Conservation (phyloP, 2,888 invertebrate genomes). For the Metopia argyrocephala region DNA sequence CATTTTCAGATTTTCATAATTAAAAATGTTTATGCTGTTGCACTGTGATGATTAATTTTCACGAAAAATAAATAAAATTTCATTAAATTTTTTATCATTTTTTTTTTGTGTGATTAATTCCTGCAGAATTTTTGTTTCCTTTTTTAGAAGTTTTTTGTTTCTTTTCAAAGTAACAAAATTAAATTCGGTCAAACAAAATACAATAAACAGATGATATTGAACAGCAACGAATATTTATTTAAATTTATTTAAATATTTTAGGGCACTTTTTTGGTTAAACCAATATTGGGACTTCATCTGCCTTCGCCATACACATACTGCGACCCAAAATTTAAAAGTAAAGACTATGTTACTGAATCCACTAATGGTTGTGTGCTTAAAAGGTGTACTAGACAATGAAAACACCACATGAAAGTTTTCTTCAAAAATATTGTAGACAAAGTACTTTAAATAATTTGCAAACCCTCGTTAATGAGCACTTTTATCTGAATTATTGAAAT, state of each 20-base stretch:
- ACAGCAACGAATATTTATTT: not conserved
- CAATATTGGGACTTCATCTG: too few relatives aligned
- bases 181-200: not conserved
- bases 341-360: too few relatives aligned
- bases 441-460: too few relatives aligned
- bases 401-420: too few relatives aligned
- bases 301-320: too few relatives aligned
- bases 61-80: slow-evolving; percentile 50
- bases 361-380: too few relatives aligned
- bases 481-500: too few relatives aligned
- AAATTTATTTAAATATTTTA: not conserved
- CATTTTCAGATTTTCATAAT: slow-evolving; percentile 59
- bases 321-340: too few relatives aligned
- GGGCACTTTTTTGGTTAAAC: not conserved
- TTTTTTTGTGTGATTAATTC: slow-evolving; percentile 3
- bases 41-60: slow-evolving; percentile 59
- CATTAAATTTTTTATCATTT: slow-evolving; percentile 24
- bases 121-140: not conserved
- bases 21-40: slow-evolving; percentile 60
- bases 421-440: too few relatives aligned
- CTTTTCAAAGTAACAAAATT: not conserved
- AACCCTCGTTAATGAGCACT: too few relatives aligned
- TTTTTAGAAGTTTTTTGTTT: too few relatives aligned
- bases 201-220: not conserved
- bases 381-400: too few relatives aligned